A percentile compares a stretch with the other conserved stretches of the same genome.
Evolutionary conservation across 1,140 invertebrate genomes (phyloP).

Genomic region (Drosophila melanogaster): DNA sequence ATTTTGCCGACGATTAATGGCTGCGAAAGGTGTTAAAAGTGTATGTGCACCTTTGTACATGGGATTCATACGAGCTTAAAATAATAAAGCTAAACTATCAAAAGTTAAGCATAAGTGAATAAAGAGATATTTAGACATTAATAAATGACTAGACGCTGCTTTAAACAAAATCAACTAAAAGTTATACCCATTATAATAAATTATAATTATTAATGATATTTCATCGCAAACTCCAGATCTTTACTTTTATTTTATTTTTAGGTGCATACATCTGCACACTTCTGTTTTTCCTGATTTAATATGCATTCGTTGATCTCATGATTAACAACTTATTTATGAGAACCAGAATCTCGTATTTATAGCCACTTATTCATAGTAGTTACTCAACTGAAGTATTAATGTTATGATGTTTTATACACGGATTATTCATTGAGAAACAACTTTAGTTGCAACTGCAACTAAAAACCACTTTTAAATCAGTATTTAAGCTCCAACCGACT

Average conservation of each 20-base stretch:
- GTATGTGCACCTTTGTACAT: not conserved
- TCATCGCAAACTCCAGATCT: not conserved
- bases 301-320: too few relatives aligned
- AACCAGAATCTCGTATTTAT: too few relatives aligned
- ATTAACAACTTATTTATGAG: not conserved
- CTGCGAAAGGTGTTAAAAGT: conserved; percentile 16
- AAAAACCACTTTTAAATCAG: not conserved
- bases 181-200: too few relatives aligned
- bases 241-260: too few relatives aligned
- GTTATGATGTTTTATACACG: not conserved
- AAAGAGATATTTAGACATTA: too few relatives aligned
- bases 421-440: too few relatives aligned
- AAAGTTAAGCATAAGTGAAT: not conserved
- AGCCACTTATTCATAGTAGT: too few relatives aligned
- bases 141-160: not conserved
- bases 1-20: conserved; percentile 27
- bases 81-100: not conserved
- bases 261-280: too few relatives aligned
- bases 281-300: too few relatives aligned
- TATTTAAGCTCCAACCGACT: not conserved
- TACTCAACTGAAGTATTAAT: too few relatives aligned
- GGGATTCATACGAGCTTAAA: not conserved
- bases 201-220: too few relatives aligned
- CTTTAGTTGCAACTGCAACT: not conserved
- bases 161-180: not conserved